Conservation (phyloP, 2,888 invertebrate genomes). For the Andrena chrysosceles region DNA sequence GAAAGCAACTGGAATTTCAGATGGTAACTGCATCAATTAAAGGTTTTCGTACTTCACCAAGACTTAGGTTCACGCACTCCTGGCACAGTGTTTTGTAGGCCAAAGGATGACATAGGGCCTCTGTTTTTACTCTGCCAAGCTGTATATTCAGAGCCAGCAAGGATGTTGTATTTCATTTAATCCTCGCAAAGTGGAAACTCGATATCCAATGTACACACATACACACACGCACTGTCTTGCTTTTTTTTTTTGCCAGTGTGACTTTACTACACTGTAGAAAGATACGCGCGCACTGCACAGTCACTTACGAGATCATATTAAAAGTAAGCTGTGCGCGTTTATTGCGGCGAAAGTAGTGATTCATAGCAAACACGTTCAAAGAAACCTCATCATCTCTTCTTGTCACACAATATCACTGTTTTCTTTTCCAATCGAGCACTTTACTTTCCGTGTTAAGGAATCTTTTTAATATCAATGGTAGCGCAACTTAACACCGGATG, state of each 20-base stretch:
- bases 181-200: slow-evolving; percentile 66
- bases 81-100: slow-evolving; percentile 70
- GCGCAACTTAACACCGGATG: slow-evolving; percentile 47
- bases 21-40: slow-evolving; percentile 70
- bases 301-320: slow-evolving; percentile 63
- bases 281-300: slow-evolving; percentile 68
- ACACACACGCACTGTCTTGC: slow-evolving; percentile 69
- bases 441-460: slow-evolving; percentile 46
- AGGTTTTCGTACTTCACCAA: slow-evolving; percentile 71
- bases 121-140: slow-evolving; percentile 67
- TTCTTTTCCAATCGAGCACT: slow-evolving; percentile 61
- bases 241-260: slow-evolving; percentile 47
- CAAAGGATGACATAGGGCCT: slow-evolving; percentile 68
- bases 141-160: slow-evolving; percentile 66
- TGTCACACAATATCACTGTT: slow-evolving; percentile 71
- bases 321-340: slow-evolving; percentile 54
- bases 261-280: slow-evolving; percentile 65
- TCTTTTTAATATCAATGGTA: slow-evolving; percentile 52
- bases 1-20: slow-evolving; percentile 65
- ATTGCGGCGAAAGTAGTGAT: slow-evolving; percentile 49
- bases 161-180: slow-evolving; percentile 67
- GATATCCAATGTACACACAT: slow-evolving; percentile 67
- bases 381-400: slow-evolving; percentile 59
- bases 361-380: slow-evolving; percentile 53
- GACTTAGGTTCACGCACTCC: slow-evolving; percentile 69